Evolutionary conservation across 2,113 vertebrate species (phyloP).

Genomic region (Tupaia chinensis): DNA sequence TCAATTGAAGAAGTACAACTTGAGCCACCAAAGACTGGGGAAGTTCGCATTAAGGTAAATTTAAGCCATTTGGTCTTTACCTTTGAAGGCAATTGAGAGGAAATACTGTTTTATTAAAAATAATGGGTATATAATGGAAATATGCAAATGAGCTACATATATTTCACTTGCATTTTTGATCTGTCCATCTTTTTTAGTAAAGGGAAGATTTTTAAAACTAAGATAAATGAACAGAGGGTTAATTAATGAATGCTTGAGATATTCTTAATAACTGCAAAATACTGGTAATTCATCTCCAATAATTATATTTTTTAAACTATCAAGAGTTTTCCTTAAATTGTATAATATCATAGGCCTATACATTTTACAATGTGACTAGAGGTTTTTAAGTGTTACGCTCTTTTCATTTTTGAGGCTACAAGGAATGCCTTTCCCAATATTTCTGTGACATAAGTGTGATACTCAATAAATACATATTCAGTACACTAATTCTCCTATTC

Average conservation of each 20-base stretch:
- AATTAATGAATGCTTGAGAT: not conserved
- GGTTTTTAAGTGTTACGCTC: not conserved
- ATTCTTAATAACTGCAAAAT: not conserved
- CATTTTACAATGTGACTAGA: not conserved
- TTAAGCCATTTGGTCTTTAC: not conserved
- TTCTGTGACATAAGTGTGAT: not conserved
- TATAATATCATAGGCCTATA: not conserved
- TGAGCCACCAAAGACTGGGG: constrained; percentile 67
- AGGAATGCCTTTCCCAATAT: not conserved
- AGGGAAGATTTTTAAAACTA: not conserved
- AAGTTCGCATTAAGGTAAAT: constrained; percentile 74
- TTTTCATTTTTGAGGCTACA: not conserved
- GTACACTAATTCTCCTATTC: not conserved
- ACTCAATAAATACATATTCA: not conserved
- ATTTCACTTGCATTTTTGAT: not conserved
- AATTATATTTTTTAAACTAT: constrained; percentile 19
- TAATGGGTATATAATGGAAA: not conserved
- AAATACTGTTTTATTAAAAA: not conserved
- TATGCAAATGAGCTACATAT: not conserved
- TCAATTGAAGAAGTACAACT: constrained; percentile 72
- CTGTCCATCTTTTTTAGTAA: not conserved
- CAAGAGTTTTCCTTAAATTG: not conserved
- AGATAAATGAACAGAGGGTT: not conserved
- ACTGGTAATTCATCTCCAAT: not conserved
- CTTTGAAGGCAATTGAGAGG: not conserved